Conservation (phyloP, 2,888 invertebrate species). For the Himalopsyche anomala region DNA sequence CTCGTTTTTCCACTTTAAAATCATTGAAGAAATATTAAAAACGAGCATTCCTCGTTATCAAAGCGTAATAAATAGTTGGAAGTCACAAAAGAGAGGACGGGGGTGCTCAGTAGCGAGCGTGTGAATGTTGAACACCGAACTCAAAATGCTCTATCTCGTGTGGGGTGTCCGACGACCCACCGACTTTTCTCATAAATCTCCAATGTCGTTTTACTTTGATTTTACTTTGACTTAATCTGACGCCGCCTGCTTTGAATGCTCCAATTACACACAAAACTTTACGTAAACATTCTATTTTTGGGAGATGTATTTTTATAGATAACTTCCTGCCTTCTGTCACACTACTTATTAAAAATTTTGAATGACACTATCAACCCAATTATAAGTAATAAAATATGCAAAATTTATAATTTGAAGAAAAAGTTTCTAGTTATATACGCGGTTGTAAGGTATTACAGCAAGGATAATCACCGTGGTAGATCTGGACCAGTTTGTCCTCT, state of each 20-base stretch:
- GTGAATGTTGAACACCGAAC: background rate
- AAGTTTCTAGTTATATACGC: too few species aligned
- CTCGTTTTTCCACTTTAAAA: background rate
- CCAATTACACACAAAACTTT: background rate
- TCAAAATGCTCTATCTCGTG: background rate
- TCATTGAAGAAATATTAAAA: background rate
- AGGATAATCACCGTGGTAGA: too few species aligned
- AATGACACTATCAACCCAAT: too few species aligned
- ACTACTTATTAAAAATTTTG: too few species aligned
- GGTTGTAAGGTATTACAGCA: too few species aligned
- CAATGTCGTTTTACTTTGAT: background rate
- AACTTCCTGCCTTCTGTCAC: too few species aligned
- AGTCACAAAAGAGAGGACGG: background rate
- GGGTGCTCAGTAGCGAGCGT: background rate
- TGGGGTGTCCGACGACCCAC: constrained; percentile 4
- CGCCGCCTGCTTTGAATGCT: constrained; percentile 10
- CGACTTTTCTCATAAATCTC: background rate
- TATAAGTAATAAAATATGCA: too few species aligned
- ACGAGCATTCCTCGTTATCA: background rate
- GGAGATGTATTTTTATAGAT: too few species aligned
- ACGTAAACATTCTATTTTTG: background rate
- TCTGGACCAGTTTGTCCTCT: too few species aligned
- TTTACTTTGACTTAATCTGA: background rate
- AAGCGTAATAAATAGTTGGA: constrained; percentile 19
- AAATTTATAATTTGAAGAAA: too few species aligned